A percentile compares a stretch with the other conserved stretches of the same genome.
Evolutionary conservation across 2,888 invertebrate species (phyloP).

Genomic region (Abrostola tripartita): DNA sequence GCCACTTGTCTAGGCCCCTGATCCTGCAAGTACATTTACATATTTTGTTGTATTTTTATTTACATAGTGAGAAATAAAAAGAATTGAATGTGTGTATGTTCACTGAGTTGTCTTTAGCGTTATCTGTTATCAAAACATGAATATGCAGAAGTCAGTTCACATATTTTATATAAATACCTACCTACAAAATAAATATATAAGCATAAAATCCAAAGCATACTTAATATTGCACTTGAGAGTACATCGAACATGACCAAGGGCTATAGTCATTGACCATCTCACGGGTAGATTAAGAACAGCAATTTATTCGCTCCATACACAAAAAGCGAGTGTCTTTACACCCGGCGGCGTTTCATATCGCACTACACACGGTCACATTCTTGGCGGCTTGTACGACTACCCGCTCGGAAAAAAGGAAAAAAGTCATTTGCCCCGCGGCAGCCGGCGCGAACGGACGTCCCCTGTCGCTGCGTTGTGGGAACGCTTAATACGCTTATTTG

Average conservation of each 20-base stretch:
- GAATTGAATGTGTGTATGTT: too few relatives aligned
- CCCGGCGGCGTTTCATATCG: conserved; percentile 77
- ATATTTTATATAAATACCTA: not conserved
- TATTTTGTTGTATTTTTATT: too few relatives aligned
- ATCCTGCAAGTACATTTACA: not conserved
- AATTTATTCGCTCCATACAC: conserved; percentile 67
- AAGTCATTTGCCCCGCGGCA: conserved; percentile 72
- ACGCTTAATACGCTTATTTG: conserved; percentile 67
- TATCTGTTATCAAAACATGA: too few relatives aligned
- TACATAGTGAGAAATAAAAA: too few relatives aligned
- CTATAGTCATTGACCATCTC: conserved; percentile 61
- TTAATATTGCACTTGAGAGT: conserved; percentile 41
- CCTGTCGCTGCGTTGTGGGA: conserved; percentile 73
- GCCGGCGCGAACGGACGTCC: conserved; percentile 71
- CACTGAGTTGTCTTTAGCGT: too few relatives aligned
- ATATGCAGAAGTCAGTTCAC: not conserved
- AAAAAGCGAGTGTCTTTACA: conserved; percentile 70
- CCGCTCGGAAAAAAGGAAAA: conserved; percentile 67
- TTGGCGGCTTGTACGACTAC: conserved; percentile 68
- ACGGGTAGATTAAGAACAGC: conserved; percentile 60
- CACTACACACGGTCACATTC: conserved; percentile 80
- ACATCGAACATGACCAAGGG: conserved; percentile 51
- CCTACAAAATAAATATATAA: conserved; percentile 16
- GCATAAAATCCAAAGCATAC: conserved; percentile 23
- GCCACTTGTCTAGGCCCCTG: too few relatives aligned